phyloP scores from a whole-genome alignment of 2,888 invertebrate species.

The Xestia c-nigrum region DNA sequence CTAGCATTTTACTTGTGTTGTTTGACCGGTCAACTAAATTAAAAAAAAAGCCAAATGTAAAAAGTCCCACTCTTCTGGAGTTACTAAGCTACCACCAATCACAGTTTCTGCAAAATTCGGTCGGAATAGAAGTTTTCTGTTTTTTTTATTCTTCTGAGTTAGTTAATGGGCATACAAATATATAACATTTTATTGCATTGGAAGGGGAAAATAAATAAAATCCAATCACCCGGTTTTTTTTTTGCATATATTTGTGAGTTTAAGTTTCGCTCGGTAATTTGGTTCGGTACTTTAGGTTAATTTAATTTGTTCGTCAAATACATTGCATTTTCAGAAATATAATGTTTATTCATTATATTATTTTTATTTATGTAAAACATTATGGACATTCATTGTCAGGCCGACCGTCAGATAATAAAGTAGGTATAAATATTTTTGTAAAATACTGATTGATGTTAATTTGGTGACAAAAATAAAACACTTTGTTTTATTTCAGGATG shows the following conservation, averaged over 20 bases:
- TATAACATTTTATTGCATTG: background rate
- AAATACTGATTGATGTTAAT: too few species aligned
- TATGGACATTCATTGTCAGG: background rate
- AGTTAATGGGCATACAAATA: background rate
- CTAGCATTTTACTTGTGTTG: conserved; percentile 49
- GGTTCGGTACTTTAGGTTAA: background rate
- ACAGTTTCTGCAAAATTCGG: background rate
- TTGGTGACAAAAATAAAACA: too few species aligned
- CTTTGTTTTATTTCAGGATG: too few species aligned
- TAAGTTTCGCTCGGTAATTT: background rate
- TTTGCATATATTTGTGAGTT: background rate
- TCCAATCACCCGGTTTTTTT: background rate
- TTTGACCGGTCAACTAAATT: conserved; percentile 41
- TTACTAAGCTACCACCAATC: background rate
- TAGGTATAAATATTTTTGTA: background rate
- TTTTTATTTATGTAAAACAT: background rate
- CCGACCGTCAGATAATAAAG: background rate
- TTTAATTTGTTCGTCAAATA: background rate
- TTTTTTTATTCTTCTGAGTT: background rate
- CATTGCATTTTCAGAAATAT: background rate
- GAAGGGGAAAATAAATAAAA: background rate
- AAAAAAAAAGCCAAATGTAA: conserved; percentile 32
- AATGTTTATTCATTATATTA: background rate
- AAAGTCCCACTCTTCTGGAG: background rate
- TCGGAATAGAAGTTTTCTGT: background rate